A percentile compares a stretch with the other conserved stretches of the same genome.
Evolutionary conservation across 2,888 invertebrate genomes (phyloP).

Genomic region (Chouioia cunea): DNA sequence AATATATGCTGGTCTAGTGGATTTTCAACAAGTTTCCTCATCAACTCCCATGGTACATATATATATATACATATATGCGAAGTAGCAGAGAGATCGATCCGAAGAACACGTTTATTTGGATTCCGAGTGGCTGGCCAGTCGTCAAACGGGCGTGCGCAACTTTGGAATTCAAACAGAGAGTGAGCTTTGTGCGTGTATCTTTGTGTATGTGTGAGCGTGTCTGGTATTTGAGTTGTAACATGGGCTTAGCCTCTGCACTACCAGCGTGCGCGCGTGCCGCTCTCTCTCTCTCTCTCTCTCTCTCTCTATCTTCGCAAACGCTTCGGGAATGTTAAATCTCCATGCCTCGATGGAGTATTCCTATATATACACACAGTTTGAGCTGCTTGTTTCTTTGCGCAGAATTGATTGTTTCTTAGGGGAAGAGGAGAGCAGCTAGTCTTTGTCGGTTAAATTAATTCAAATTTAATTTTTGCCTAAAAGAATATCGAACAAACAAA

Average conservation of each 20-base stretch:
- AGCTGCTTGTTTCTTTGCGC: neutral
- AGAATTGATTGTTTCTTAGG: neutral
- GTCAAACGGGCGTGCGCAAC: constrained; percentile 52
- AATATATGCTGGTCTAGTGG: too few relatives aligned
- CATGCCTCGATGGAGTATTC: constrained; percentile 54
- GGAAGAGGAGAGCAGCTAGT: too few relatives aligned
- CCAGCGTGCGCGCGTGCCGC: neutral
- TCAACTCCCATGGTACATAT: too few relatives aligned
- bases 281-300: constrained; percentile 13
- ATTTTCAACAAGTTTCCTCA: too few relatives aligned
- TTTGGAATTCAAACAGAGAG: constrained; percentile 59
- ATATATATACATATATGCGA: too few relatives aligned
- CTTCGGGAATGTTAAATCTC: constrained; percentile 53
- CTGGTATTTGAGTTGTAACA: constrained; percentile 42
- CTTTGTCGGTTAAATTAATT: too few relatives aligned
- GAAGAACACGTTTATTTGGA: constrained; percentile 41
- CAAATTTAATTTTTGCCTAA: too few relatives aligned
- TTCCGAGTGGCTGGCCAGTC: constrained; percentile 51
- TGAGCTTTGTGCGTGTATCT: too few relatives aligned
- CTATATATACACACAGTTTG: constrained; percentile 5
- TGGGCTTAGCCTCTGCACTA: neutral
- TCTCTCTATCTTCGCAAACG: constrained; percentile 47
- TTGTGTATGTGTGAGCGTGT: neutral
- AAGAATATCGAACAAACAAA: too few relatives aligned
- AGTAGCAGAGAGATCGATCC: too few relatives aligned